These are phyloP conservation scores for Onchidella celtica DNA, from an alignment of 2,888 invertebrate species.

Conservation along the genomic window DNA sequence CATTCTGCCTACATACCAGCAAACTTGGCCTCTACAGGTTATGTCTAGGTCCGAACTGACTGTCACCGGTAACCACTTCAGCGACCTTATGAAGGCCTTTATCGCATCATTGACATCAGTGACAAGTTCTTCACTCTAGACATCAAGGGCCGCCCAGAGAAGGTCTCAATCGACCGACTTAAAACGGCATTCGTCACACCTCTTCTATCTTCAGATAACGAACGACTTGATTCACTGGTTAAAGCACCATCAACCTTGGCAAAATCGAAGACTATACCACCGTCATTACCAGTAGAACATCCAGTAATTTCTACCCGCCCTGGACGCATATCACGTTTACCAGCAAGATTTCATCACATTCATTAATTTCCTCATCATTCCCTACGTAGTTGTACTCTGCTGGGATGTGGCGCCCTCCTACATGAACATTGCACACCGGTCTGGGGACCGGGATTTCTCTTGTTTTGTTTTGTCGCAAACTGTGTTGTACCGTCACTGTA, in stretches of 20 bases:
- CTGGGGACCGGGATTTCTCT: no score
- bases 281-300: neutral
- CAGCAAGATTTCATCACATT: neutral
- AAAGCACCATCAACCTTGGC: no score
- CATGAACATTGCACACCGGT: no score
- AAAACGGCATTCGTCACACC: conserved; percentile 33
- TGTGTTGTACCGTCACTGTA: no score
- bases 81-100: conserved; percentile 37
- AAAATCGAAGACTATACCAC: no score
- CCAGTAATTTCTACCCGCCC: conserved; percentile 5
- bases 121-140: conserved; percentile 37
- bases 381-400: neutral
- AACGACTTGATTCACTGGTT: no score
- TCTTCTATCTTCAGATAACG: conserved; percentile 1
- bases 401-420: neutral
- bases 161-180: conserved; percentile 38
- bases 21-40: conserved; percentile 29
- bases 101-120: conserved; percentile 13
- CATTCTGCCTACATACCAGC: conserved; percentile 18
- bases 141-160: conserved; percentile 30
- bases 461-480: no score
- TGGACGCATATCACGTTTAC: neutral
- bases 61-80: conserved; percentile 33
- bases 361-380: neutral
- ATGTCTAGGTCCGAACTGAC: conserved; percentile 37